These are phyloP conservation scores for Pachyrhynchus sulphureomaculatus DNA, from an alignment of 1,140 invertebrate genomes.

Conservation along the genomic window DNA sequence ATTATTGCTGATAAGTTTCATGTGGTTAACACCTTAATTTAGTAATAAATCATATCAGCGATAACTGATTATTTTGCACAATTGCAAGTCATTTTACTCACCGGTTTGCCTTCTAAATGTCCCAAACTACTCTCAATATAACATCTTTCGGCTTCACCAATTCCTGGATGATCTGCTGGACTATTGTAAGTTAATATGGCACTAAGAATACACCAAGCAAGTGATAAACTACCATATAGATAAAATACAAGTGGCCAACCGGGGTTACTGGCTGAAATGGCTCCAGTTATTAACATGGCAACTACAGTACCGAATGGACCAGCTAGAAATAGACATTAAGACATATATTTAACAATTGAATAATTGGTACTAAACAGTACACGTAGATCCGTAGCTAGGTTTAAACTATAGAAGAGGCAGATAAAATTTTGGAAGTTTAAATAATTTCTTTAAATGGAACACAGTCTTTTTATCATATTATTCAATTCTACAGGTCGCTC, in stretches of 20 bases:
- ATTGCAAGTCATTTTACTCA: slow-evolving; percentile 11
- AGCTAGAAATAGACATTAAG: slow-evolving; percentile 50
- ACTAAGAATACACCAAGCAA: slow-evolving; percentile 65
- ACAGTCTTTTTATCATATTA: too few species aligned
- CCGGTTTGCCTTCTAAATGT: slow-evolving; percentile 24
- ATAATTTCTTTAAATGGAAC: too few species aligned
- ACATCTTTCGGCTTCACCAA: slow-evolving; percentile 60
- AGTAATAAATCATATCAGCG: too few species aligned
- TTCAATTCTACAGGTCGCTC: too few species aligned
- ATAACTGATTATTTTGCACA: too few species aligned
- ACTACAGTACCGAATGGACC: slow-evolving; percentile 72
- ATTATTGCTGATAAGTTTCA: too few species aligned
- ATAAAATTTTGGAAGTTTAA: too few species aligned
- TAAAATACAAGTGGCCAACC: slow-evolving; percentile 85
- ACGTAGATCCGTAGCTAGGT: too few species aligned
- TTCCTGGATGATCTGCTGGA: slow-evolving; percentile 63
- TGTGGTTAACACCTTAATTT: too few species aligned
- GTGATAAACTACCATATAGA: slow-evolving; percentile 64
- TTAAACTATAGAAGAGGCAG: too few species aligned
- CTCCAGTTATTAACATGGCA: slow-evolving; percentile 68
- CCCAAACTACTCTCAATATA: slow-evolving; percentile 60
- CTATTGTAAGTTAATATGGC: slow-evolving; percentile 63
- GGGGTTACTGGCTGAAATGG: slow-evolving; percentile 60
- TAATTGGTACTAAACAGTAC: too few species aligned
- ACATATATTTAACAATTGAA: neutral